phyloP scores from a whole-genome alignment of 1,140 invertebrate species.

The Papilio helenus region DNA sequence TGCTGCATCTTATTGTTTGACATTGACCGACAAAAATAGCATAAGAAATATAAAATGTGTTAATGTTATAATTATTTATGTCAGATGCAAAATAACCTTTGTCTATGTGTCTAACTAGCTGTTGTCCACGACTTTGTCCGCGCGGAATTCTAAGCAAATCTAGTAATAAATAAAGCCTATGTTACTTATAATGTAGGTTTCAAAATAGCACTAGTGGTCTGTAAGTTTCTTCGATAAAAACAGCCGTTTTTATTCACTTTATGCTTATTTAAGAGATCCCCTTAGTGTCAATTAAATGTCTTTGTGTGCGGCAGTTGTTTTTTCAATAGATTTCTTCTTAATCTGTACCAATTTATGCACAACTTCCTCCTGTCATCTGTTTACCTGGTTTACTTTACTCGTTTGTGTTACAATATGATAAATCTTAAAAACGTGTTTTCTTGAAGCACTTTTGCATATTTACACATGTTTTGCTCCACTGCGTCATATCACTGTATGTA shows the following conservation, averaged over 20 bases:
- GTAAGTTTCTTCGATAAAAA: no score
- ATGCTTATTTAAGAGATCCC: no score
- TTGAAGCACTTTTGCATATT: constrained; percentile 15
- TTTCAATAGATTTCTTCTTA: not conserved
- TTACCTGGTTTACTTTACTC: not conserved
- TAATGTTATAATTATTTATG: no score
- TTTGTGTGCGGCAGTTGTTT: not conserved
- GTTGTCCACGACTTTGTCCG: no score
- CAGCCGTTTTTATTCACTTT: no score
- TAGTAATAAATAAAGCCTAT: no score
- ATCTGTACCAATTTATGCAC: not conserved
- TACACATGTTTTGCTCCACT: constrained; percentile 1
- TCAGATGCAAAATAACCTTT: no score
- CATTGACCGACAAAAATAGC: constrained; percentile 16
- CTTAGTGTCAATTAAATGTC: not conserved
- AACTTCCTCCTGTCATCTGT: not conserved
- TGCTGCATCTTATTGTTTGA: constrained; percentile 30
- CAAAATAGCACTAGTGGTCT: no score
- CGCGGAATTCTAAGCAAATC: no score
- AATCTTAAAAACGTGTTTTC: not conserved
- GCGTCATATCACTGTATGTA: not conserved
- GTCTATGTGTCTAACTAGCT: no score
- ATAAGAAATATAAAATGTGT: not conserved
- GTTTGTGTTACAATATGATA: not conserved
- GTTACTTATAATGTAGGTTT: no score